Evolutionary conservation across 1,140 invertebrate species (phyloP).

Genomic region (Hermatobates lingyangjiaoensis): DNA sequence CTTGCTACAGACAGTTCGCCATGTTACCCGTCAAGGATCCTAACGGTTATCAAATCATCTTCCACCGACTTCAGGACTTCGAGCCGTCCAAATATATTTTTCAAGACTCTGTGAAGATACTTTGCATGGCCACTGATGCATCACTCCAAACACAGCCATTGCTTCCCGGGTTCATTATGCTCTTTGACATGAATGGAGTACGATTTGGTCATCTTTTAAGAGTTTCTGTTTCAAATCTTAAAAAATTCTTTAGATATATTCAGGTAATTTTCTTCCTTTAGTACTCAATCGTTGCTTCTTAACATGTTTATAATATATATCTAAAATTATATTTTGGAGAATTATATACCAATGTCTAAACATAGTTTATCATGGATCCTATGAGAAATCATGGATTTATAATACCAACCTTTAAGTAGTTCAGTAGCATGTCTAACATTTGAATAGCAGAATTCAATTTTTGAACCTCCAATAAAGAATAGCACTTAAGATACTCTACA

Average conservation of each 20-base stretch:
- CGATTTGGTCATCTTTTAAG: conserved; percentile 36
- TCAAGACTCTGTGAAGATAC: conserved; percentile 39
- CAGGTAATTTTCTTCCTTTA: too few relatives aligned
- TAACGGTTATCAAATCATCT: conserved; percentile 35
- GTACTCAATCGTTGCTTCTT: too few relatives aligned
- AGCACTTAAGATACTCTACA: too few relatives aligned
- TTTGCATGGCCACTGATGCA: conserved; percentile 17
- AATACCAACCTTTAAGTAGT: too few relatives aligned
- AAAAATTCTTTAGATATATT: conserved; percentile 41
- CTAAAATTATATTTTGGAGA: too few relatives aligned
- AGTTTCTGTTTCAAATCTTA: conserved; percentile 33
- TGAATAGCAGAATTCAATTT: too few relatives aligned
- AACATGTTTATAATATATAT: too few relatives aligned
- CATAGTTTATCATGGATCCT: not conserved
- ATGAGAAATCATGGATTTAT: too few relatives aligned
- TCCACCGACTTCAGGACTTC: conserved; percentile 36
- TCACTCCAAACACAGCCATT: conserved; percentile 15
- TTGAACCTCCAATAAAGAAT: too few relatives aligned
- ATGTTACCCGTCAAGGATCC: conserved; percentile 25
- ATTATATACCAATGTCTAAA: not conserved
- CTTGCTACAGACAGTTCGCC: conserved; percentile 13
- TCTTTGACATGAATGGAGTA: conserved; percentile 43
- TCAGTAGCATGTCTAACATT: too few relatives aligned
- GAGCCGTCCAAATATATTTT: conserved; percentile 43
- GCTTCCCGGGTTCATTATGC: conserved; percentile 24